These are phyloP conservation scores for Hydrophis major DNA, from an alignment of 2,797 vertebrate species.

Conservation along the genomic window DNA sequence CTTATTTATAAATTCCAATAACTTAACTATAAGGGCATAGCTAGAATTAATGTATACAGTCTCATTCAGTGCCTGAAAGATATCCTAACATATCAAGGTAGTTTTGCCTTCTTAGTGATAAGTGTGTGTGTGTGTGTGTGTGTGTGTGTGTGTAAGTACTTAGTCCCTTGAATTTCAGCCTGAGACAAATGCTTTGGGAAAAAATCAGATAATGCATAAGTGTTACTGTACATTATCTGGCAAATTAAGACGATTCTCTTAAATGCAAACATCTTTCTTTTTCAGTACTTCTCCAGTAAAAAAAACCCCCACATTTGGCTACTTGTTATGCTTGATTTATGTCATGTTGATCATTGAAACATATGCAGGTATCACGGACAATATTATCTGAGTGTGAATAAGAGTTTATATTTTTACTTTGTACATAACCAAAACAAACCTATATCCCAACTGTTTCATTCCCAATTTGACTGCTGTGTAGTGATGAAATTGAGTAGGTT, in stretches of 20 bases:
- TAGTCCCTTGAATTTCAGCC: not conserved
- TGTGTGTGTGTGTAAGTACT: not conserved
- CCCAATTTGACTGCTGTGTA: not conserved
- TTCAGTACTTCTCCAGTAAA: not conserved
- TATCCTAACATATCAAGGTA: slow-evolving; percentile 44
- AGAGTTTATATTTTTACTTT: not conserved
- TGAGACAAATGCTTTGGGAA: not conserved
- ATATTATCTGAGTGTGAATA: not conserved
- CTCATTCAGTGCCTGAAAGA: slow-evolving; percentile 56
- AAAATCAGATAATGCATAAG: not conserved
- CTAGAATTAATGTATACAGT: slow-evolving; percentile 73
- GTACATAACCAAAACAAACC: not conserved
- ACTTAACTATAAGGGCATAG: slow-evolving; percentile 73
- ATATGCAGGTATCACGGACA: too few relatives aligned
- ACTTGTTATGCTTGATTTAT: not conserved
- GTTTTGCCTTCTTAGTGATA: slow-evolving; percentile 22
- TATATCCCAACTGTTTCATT: not conserved
- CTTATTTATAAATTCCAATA: slow-evolving; percentile 74
- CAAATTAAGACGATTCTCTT: not conserved
- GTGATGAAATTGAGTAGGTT: not conserved
- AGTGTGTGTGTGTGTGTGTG: not conserved
- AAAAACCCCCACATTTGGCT: not conserved
- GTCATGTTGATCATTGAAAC: not conserved
- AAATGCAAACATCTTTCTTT: not conserved
- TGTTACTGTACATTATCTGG: not conserved